Percentiles rank a stretch among this genome's conserved stretches.
These are phyloP conservation scores for Ginglymostoma cirratum DNA, from an alignment of 2,113 vertebrate species.

Conservation along the genomic window DNA sequence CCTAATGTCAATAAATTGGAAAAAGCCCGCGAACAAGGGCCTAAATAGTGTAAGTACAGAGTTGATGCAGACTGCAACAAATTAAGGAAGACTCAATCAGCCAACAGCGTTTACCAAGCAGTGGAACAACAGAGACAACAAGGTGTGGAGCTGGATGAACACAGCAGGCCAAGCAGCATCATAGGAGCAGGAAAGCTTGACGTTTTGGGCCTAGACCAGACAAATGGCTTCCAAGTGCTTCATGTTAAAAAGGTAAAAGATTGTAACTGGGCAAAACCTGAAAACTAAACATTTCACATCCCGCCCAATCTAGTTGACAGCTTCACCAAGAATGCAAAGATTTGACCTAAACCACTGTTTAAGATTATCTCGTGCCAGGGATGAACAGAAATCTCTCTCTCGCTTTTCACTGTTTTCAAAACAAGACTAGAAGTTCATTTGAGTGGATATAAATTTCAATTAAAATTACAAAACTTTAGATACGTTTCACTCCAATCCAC, in stretches of 20 bases:
- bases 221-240: neutral
- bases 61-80: neutral
- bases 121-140: slow-evolving; percentile 7
- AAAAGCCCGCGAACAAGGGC: neutral
- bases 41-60: neutral
- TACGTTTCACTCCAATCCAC: neutral
- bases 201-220: no score
- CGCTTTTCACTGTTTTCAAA: neutral
- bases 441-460: neutral
- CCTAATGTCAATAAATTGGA: neutral
- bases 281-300: neutral
- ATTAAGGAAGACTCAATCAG: neutral
- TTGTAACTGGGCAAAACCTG: neutral
- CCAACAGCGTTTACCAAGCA: neutral
- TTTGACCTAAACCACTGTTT: neutral
- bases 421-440: neutral
- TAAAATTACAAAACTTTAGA: neutral
- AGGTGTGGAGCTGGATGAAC: no score
- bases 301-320: neutral
- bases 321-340: neutral
- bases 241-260: slow-evolving; percentile 1
- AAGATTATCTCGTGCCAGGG: neutral
- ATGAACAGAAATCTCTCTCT: slow-evolving; percentile 9
- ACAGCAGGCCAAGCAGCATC: no score
- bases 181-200: no score